Percentiles rank a stretch among this genome's conserved stretches.
Evolutionary conservation across 1,140 invertebrate genomes (phyloP).

Genomic region (Brachionus calyciflorus): DNA sequence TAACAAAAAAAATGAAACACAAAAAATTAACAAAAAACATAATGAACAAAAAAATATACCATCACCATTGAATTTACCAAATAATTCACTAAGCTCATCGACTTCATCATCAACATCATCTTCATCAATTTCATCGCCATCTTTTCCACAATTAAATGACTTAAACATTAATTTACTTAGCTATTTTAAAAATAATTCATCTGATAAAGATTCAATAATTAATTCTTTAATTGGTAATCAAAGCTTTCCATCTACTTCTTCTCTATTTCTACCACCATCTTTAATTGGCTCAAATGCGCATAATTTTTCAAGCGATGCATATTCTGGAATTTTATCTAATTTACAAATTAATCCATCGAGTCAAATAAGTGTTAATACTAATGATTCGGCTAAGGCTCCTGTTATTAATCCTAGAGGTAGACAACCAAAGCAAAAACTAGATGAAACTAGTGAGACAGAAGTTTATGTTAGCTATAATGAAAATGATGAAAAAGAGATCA

Average conservation of each 20-base stretch:
- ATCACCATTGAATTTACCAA: neutral
- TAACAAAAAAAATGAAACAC: neutral
- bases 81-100: neutral
- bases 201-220: neutral
- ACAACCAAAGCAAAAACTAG: slow-evolving; percentile 5
- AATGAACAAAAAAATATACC: neutral
- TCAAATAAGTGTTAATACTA: neutral
- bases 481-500: slow-evolving; percentile 8
- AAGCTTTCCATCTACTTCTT: neutral
- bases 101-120: neutral
- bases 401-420: neutral
- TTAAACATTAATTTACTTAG: neutral
- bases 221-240: neutral
- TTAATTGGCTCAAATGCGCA: neutral
- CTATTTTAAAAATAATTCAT: neutral
- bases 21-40: neutral
- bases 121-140: slow-evolving; percentile 4
- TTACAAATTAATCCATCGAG: neutral
- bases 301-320: neutral
- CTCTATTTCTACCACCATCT: neutral
- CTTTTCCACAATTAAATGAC: neutral
- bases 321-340: neutral
- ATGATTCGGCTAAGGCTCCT: neutral
- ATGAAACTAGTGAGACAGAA: neutral
- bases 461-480: slow-evolving; percentile 20